Evolutionary conservation across 2,888 invertebrate species (phyloP), one percentile per base, ranked within the genome.

Genomic region (Acanthosoma haemorrhoidale): DNA sequence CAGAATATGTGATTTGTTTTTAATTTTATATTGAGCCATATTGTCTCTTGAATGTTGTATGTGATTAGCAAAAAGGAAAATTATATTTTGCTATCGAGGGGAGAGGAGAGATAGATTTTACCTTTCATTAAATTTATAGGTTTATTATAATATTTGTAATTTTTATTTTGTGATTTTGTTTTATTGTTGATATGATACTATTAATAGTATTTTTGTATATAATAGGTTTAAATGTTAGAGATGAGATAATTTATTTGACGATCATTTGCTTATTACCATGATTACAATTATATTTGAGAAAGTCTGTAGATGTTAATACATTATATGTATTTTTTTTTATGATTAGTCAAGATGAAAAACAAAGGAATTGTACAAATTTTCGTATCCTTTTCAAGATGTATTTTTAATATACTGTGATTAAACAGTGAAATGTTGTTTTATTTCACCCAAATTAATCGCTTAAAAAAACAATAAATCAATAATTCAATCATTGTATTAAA

Each of bases 161-260:
- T 25, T 51, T 13, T 51, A n/a, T 51, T 25, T 51, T 51, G n/a
- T 51, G 51, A 51, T 51, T 51, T 51, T 29, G 4, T 32, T 51
- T 51, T n/a, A n/a, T 25, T 43, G 4, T n/a, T 51, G 11, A 25
- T 18, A 43, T 51, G 21, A n/a, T 51, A 25, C 29, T 51, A 51
- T 51, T 51, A 25, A 51, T 25, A 51, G 25, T 25, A 51, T 25
- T 51, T 8, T 51, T 51, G 51, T 51, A 51, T 25, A 51, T 51
- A 51, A 25, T 51, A 51, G 51, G 25, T 25, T 51, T 51, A 51
- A 51, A 51, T 29, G 51, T 51, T 51, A 51, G 51, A 25, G 25
- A 5, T 51, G 51, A 51, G 51, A n/a, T 51, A 51, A 51, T 51
- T 51, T 51, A 51, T 51, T 51, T 51, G 51, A 51, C n/a, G n/a